Base-by-base conservation (phyloP, 2,113 vertebrate species). In the Sitta europaea region DNA sequence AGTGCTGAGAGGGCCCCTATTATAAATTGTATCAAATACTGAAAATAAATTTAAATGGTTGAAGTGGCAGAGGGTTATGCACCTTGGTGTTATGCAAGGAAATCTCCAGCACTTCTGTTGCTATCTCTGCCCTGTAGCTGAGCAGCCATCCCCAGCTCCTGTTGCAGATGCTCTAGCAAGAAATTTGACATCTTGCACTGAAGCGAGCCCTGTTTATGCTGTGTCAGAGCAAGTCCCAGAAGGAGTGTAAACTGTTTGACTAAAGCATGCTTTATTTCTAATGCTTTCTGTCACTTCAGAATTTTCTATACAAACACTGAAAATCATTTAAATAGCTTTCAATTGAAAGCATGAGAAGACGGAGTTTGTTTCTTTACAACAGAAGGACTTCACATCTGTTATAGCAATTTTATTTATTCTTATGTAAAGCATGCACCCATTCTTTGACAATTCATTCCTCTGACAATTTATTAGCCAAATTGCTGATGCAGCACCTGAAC, bases 301-400 rank as follows among this genome's bases (percentile, higher is more conserved):
- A 92, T 93, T 96, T 93, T 92, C 86, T 81, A 2, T 62, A 51
- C 62, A 95, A 96, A 94, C 83, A 95, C 4, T 54, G 75, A 77
- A 76, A 82, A 66, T 77, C 25, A 80, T 62, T 93, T 92, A 71
- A 63, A 55, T 71, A 28, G 21, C 6, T 33, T 51, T 83, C 84
- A 86, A 71, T 88, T 88, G 58, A 80, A 91, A 90, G 4, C 22
- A 50, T 11, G 24, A 85, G 33, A 83, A 80, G 50, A 43, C 80
- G 38, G 29, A 2, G 1, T 3, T 28, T 80, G 57, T 68, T 88
- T 12, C 27, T 92, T 78, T 33, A 45, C 48, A 81, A 53, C 16
- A 21, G 38, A 25, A 79, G 61, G 88, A 82, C 21, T 57, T 82
- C 66, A 62, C 12, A 45, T 90, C 79, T 71, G 11, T 62, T 71